These are phyloP conservation scores for Sipunculus nudus DNA, from an alignment of 2,888 invertebrate species.

Conservation along the genomic window DNA sequence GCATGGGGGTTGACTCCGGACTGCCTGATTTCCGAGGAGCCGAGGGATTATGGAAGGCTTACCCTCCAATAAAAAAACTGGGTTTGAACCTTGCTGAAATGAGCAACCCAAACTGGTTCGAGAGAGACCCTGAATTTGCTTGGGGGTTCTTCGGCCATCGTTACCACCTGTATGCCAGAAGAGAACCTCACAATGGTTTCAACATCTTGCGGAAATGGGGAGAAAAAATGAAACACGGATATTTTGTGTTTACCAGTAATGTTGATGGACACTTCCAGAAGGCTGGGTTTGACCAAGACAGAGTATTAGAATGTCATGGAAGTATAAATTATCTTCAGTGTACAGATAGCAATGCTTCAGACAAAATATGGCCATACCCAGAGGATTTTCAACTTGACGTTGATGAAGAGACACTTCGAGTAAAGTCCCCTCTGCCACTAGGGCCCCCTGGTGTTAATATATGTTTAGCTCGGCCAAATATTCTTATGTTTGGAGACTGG, in stretches of 20 bases:
- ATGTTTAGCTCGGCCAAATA: conserved; percentile 31
- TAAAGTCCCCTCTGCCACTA: conserved; percentile 14
- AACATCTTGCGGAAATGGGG: conserved; percentile 26
- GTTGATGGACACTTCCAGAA: conserved; percentile 41
- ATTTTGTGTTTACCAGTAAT: conserved; percentile 39
- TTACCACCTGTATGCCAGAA: conserved; percentile 26
- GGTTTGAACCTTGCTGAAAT: conserved; percentile 25
- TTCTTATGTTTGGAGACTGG: conserved; percentile 34
- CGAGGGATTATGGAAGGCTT: conserved; percentile 35
- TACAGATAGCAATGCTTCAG: background rate
- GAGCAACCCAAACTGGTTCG: conserved; percentile 38
- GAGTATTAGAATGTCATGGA: conserved; percentile 34
- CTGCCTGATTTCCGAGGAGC: conserved; percentile 33
- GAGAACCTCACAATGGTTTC: conserved; percentile 36
- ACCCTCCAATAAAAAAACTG: conserved; percentile 30
- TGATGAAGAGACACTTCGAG: conserved; percentile 18
- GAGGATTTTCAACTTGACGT: conserved; percentile 11
- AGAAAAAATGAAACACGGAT: conserved; percentile 17
- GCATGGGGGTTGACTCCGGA: conserved; percentile 38
- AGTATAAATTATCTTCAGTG: conserved; percentile 32
- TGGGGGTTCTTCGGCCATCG: conserved; percentile 39
- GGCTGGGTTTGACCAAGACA: conserved; percentile 31
- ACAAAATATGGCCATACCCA: conserved; percentile 27
- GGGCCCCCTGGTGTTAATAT: conserved; percentile 16
- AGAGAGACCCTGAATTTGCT: conserved; percentile 28